Evolutionary conservation across 2,888 invertebrate species (phyloP).

Genomic region (Teleiodes luculella): DNA sequence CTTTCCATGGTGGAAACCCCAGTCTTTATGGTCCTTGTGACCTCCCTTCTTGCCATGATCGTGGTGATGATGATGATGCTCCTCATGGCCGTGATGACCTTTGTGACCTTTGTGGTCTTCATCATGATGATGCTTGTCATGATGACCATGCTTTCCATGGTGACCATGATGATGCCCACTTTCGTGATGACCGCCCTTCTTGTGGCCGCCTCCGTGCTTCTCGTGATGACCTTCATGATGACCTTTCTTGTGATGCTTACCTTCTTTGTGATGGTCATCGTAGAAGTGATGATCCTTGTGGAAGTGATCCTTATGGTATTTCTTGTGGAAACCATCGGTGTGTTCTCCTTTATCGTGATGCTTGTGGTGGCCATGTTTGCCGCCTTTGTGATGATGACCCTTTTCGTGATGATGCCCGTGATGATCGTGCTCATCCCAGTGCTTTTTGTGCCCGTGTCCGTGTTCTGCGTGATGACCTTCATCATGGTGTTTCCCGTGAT

Average conservation of each 20-base stretch:
- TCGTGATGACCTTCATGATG: conserved; percentile 69
- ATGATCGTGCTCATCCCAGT: conserved; percentile 63
- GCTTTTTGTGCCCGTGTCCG: conserved; percentile 67
- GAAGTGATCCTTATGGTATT: conserved; percentile 70
- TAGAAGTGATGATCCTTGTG: conserved; percentile 74
- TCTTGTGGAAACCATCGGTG: conserved; percentile 69
- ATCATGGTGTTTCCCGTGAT: conserved; percentile 68
- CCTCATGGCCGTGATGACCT: conserved; percentile 71
- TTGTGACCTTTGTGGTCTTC: conserved; percentile 71
- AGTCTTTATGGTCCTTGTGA: conserved; percentile 65
- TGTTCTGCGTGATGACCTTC: conserved; percentile 65
- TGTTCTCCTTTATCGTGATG: conserved; percentile 71
- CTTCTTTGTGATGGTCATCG: conserved; percentile 68
- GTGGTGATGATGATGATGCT: conserved; percentile 69
- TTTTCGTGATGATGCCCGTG: conserved; percentile 69
- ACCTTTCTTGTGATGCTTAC: conserved; percentile 72
- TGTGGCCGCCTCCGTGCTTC: conserved; percentile 63
- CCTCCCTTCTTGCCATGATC: conserved; percentile 74
- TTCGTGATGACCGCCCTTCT: conserved; percentile 69
- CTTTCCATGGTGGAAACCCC: conserved; percentile 72
- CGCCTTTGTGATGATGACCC: conserved; percentile 69
- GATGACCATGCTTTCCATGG: conserved; percentile 67
- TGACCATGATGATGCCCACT: conserved; percentile 69
- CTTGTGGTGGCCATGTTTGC: conserved; percentile 65
- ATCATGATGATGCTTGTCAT: conserved; percentile 68